phyloP scores from a whole-genome alignment of 2,113 vertebrate species.

The Saiga tatarica region DNA sequence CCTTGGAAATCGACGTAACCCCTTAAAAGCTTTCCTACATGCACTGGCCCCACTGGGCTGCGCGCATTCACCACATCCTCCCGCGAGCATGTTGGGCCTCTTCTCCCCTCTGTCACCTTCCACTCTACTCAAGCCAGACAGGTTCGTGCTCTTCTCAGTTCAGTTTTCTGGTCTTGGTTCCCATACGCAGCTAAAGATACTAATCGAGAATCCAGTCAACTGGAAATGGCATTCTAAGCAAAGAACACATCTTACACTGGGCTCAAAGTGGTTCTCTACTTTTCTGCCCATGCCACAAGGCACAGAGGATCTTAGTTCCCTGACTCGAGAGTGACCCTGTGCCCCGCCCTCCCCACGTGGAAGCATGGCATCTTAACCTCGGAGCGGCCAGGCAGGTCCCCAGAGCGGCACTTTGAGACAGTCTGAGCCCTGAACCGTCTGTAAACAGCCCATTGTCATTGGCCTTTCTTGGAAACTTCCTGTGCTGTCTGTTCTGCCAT shows the following conservation, averaged over 20 bases:
- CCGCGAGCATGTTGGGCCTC: background rate
- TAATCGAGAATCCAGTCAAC: background rate
- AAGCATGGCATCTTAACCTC: background rate
- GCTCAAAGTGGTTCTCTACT: background rate
- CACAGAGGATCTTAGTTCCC: background rate
- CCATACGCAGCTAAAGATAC: background rate
- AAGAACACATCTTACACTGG: background rate
- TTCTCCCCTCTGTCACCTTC: background rate
- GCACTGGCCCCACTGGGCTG: background rate
- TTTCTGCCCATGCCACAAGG: background rate
- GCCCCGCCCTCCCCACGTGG: fast-evolving
- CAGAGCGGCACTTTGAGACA: background rate
- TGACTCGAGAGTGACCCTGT: background rate
- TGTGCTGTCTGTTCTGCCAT: background rate
- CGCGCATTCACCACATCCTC: background rate
- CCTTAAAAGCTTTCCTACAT: background rate
- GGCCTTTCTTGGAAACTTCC: background rate
- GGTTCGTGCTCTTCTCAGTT: background rate
- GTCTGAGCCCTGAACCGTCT: background rate
- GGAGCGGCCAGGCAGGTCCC: background rate
- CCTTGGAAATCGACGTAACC: too few species aligned
- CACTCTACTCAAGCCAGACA: background rate
- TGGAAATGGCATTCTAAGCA: background rate
- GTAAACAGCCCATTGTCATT: background rate
- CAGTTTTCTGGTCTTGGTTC: background rate